Evolutionary conservation across 2,888 invertebrate genomes (phyloP), one percentile per base, ranked within the genome.

Genomic region (Spodoptera exigua): DNA sequence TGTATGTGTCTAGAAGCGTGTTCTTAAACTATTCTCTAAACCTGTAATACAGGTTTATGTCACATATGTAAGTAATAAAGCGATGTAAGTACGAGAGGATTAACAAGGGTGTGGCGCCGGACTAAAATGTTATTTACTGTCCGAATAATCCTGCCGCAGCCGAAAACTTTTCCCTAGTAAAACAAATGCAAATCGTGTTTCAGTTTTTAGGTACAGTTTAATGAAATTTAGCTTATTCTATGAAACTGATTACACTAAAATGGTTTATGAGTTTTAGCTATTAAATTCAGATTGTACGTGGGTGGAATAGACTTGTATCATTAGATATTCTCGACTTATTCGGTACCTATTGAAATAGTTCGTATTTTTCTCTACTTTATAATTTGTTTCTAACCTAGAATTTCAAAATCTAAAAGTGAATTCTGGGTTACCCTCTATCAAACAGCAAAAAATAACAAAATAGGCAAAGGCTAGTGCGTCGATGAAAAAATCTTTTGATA

Each of bases 101-200:
- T 32, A 36, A 36, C n/a, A 40, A 18, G 11, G n/a, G 35, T 27
- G 11, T 34, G 40, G 18, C 32, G 12, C 21, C 9, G 32, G 18
- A 32, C 9, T 34, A 45, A 21, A 46, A 34, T 41, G 49, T 32
- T 37, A 45, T 56, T 46, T 37, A 41, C 9, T 36, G 41, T 34
- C 17, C 5, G 9, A 11, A 16, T 44, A 47, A 47, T 37, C 34
- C 13, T 10, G 21, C 16, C 9, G 12, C 21, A 47, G 47, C 40
- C 3, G 12, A 13, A 53, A 53, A 37, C 37, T 43, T 37, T 36
- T 18, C 10, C 10, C 16, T 0, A 37, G 11, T 5, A 21, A 35
- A 60, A 34, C 27, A 7, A 21, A 39, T 57, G 41, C 36, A 43
- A 52, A 43, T 27, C 12, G 13, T 16, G 1, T 16, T 21, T 41